Conservation (phyloP, 2,888 invertebrate genomes). For the Beris morrisii region DNA sequence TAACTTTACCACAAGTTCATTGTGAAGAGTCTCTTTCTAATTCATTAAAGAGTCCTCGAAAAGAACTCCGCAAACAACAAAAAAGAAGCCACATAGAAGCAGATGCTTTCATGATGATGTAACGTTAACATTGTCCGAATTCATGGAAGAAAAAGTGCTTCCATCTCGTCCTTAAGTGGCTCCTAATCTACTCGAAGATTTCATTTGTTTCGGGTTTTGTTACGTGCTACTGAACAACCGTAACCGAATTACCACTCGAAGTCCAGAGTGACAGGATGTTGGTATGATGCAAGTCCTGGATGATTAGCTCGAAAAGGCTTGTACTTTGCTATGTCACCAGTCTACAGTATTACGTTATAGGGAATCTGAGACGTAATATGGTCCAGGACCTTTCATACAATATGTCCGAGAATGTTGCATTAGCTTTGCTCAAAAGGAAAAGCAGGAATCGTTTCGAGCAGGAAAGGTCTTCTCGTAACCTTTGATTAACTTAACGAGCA, state of each 20-base stretch:
- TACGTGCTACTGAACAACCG: slow-evolving; percentile 5
- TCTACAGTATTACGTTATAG: too few relatives aligned
- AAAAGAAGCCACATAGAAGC: neutral
- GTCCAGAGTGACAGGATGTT: too few relatives aligned
- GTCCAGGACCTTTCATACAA: too few relatives aligned
- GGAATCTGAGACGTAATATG: too few relatives aligned
- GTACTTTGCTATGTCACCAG: too few relatives aligned
- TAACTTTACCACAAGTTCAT: slow-evolving; percentile 17
- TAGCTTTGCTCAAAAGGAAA: too few relatives aligned
- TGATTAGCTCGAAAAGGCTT: too few relatives aligned
- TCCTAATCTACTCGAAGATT: slow-evolving; percentile 24
- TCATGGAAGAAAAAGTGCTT: slow-evolving; percentile 13
- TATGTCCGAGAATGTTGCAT: too few relatives aligned
- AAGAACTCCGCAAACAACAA: neutral
- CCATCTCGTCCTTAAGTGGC: slow-evolving; percentile 19
- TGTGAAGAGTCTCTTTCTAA: slow-evolving; percentile 4
- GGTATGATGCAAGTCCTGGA: too few relatives aligned
- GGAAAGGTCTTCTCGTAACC: too few relatives aligned
- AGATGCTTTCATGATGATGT: neutral
- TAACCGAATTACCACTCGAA: neutral
- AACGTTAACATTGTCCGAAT: neutral
- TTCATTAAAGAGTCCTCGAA: slow-evolving; percentile 2
- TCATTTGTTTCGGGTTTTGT: slow-evolving; percentile 11
- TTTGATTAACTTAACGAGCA: slow-evolving; percentile 13
- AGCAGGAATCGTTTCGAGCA: too few relatives aligned